phyloP scores from a whole-genome alignment of 1,140 invertebrate genomes.

The Agrilus planipennis region DNA sequence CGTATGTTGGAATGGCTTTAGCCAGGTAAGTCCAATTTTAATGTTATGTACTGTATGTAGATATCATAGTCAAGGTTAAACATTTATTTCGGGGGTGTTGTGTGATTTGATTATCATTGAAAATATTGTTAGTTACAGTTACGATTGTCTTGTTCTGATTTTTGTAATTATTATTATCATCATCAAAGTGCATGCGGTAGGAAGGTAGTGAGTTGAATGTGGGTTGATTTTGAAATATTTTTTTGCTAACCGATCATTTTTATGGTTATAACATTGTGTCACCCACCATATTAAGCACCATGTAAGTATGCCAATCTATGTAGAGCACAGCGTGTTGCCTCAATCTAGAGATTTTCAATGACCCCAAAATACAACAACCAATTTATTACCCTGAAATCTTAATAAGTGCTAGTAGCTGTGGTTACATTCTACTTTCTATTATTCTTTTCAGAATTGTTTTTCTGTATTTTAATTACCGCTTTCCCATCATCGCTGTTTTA shows the following conservation, averaged over 20 bases:
- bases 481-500: no score
- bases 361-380: slow-evolving; percentile 25
- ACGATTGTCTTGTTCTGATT: not conserved
- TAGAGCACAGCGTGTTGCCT: slow-evolving; percentile 23
- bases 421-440: no score
- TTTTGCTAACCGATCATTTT: slow-evolving; percentile 5
- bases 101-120: not conserved
- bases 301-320: slow-evolving; percentile 21
- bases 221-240: slow-evolving; percentile 1
- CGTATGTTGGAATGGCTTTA: slow-evolving; percentile 21
- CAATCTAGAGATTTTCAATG: slow-evolving; percentile 25
- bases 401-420: no score
- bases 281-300: slow-evolving; percentile 12
- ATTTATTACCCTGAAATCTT: no score
- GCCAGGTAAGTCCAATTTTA: slow-evolving; percentile 15
- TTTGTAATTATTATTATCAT: not conserved
- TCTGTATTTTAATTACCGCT: no score
- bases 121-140: slow-evolving; percentile 3
- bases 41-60: not conserved
- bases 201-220: no score
- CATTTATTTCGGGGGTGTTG: not conserved
- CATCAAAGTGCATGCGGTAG: not conserved
- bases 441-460: no score
- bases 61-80: not conserved
- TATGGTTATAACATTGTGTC: slow-evolving; percentile 8